A percentile compares a stretch with the other conserved stretches of the same genome.
Evolutionary conservation across 1,140 invertebrate species (phyloP).

Genomic region (Physella acuta): DNA sequence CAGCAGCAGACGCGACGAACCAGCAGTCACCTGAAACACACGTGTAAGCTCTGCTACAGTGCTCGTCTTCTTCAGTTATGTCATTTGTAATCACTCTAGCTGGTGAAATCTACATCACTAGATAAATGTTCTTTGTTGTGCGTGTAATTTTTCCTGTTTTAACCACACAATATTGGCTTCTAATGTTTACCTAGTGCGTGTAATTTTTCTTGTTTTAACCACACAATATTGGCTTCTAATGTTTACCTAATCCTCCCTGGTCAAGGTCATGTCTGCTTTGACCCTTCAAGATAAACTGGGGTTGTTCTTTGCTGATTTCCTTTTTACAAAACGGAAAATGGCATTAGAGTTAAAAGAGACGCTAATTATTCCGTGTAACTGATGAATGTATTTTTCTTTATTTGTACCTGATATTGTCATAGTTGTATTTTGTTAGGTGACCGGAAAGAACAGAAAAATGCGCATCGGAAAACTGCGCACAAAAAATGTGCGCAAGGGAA

Average conservation of each 20-base stretch:
- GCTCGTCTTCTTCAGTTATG: neutral
- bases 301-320: no score
- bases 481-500: no score
- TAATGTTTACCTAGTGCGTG: neutral
- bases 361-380: no score
- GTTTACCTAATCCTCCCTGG: constrained; percentile 46
- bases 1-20: constrained; percentile 48
- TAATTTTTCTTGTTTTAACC: neutral
- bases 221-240: neutral
- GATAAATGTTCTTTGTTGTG: no score
- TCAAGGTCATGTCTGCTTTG: constrained; percentile 42
- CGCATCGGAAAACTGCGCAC: no score
- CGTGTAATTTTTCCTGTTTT: neutral
- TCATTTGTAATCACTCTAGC: neutral
- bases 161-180: neutral
- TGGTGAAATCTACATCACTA: no score
- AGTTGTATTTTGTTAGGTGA: no score
- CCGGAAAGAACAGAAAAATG: no score
- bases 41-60: neutral
- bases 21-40: constrained; percentile 46
- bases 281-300: constrained; percentile 38
- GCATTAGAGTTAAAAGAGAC: no score
- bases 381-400: no score
- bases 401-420: no score
- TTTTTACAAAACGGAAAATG: no score